Percentiles rank a stretch among this genome's conserved stretches.
phyloP scores from a whole-genome alignment of 2,113 vertebrate genomes.

The Gymnocephalus cernua region DNA sequence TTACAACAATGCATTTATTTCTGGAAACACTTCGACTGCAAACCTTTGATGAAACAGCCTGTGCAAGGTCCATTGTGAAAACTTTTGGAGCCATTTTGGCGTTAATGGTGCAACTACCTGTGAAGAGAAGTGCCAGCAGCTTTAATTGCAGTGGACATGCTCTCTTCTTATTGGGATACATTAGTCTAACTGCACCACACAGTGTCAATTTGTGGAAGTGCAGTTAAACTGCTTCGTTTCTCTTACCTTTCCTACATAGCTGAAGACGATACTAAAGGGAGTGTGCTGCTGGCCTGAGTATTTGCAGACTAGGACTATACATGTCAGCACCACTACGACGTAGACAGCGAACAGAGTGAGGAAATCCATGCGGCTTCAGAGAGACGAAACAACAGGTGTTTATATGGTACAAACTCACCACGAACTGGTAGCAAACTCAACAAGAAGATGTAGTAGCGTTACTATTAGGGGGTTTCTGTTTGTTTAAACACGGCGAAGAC shows the following conservation, averaged over 20 bases:
- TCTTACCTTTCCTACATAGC: conserved; percentile 72
- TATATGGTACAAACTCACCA: not conserved
- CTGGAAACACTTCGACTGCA: not conserved
- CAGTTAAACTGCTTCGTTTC: not conserved
- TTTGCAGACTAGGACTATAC: conserved; percentile 80
- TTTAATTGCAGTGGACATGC: not conserved
- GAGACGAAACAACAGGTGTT: conserved; percentile 54
- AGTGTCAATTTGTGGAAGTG: not conserved
- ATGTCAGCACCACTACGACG: conserved; percentile 78
- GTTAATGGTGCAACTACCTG: conserved; percentile 85
- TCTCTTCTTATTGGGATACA: not conserved
- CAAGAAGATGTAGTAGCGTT: fast-evolving
- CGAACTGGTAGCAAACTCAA: not conserved
- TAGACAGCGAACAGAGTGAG: conserved; percentile 89
- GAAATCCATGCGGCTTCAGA: conserved; percentile 88
- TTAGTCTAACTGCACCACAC: not conserved
- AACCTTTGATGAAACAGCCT: conserved; percentile 91
- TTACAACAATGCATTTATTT: not conserved
- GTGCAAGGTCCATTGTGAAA: conserved; percentile 77
- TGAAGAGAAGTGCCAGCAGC: not conserved
- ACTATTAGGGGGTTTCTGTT: no score
- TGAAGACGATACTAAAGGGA: conserved; percentile 64
- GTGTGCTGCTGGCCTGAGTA: conserved; percentile 82
- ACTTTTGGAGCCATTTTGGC: conserved; percentile 85
- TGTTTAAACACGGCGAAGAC: not conserved